Percentiles rank a stretch among this genome's conserved stretches.
These are phyloP conservation scores for Phalacrocorax carbo DNA, from an alignment of 2,113 vertebrate species.

Conservation along the genomic window DNA sequence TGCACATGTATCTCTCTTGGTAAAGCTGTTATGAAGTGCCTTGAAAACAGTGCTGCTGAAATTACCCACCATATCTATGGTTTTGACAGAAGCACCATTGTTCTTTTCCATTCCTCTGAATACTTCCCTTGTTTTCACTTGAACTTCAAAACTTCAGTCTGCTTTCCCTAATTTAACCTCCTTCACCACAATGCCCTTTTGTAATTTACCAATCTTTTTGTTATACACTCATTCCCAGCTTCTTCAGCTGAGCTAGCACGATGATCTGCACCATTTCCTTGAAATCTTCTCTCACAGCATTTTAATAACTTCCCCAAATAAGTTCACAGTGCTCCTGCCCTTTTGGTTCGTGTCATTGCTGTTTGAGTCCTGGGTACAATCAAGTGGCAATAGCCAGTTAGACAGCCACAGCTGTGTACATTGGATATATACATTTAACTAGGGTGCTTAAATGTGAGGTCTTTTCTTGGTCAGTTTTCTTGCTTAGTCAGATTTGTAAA, in stretches of 20 bases:
- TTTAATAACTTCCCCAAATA: background rate
- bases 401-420: background rate
- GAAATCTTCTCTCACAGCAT: background rate
- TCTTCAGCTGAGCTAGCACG: background rate
- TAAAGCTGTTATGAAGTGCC: background rate
- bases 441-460: background rate
- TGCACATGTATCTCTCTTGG: background rate
- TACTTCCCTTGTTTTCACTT: background rate
- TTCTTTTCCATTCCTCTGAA: background rate
- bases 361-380: background rate
- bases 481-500: background rate
- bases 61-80: background rate
- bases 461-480: background rate
- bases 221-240: background rate
- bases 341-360: background rate
- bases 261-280: background rate
- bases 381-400: background rate
- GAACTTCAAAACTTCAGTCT: background rate
- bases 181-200: background rate
- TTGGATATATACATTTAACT: background rate
- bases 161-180: background rate
- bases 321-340: background rate
- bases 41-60: background rate
- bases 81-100: background rate
- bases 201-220: background rate